Evolutionary conservation across 2,888 invertebrate genomes (phyloP).

Genomic region (Tigriopus californicus): DNA sequence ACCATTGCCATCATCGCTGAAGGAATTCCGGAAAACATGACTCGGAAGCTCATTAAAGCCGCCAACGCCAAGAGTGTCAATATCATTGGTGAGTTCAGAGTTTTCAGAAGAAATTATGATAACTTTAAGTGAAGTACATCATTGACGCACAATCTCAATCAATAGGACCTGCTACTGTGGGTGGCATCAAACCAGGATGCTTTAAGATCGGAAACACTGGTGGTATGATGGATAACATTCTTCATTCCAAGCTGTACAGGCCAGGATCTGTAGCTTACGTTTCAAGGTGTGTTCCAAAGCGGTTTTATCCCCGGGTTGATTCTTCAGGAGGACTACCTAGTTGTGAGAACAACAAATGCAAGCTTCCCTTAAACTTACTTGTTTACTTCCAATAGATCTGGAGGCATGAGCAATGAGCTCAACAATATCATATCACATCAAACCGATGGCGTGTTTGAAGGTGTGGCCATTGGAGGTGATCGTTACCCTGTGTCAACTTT

Average conservation of each 20-base stretch:
- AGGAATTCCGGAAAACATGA: slow-evolving; percentile 97
- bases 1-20: slow-evolving; percentile 97
- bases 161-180: slow-evolving; percentile 67
- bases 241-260: slow-evolving; percentile 87
- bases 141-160: no score
- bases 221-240: slow-evolving; percentile 98
- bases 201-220: slow-evolving; percentile 99
- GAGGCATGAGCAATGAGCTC: slow-evolving; percentile 97
- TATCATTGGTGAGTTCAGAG: slow-evolving; percentile 60
- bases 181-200: slow-evolving; percentile 94
- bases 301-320: no score
- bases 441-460: slow-evolving; percentile 92
- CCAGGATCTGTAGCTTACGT: slow-evolving; percentile 97
- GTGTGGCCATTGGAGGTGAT: slow-evolving; percentile 95
- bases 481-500: slow-evolving; percentile 94
- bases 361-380: no score
- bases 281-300: slow-evolving; percentile 36
- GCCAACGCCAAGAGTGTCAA: slow-evolving; percentile 67
- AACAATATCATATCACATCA: slow-evolving; percentile 94
- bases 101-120: no score
- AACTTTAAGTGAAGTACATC: no score
- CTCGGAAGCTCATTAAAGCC: slow-evolving; percentile 66
- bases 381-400: slow-evolving; percentile 52
- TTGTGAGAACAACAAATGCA: no score
- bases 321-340: no score